Evolutionary conservation across 1,140 invertebrate genomes (phyloP).

Genomic region (Drosophila yakuba): DNA sequence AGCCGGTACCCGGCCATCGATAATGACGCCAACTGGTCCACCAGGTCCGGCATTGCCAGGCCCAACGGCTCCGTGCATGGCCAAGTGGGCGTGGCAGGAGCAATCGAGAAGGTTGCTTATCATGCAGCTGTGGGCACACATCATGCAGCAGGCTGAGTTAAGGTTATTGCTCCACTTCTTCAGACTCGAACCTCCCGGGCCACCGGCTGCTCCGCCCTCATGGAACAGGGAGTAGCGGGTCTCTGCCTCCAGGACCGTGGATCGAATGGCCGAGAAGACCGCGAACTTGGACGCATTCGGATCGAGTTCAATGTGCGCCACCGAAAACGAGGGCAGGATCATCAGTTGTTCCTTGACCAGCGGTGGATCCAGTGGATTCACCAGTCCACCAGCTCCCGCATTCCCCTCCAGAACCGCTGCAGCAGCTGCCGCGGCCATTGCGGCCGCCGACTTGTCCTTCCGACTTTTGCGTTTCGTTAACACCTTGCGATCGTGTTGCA

Average conservation of each 20-base stretch:
- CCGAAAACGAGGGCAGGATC: conserved; percentile 71
- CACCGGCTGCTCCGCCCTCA: conserved; percentile 33
- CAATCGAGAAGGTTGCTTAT: conserved; percentile 74
- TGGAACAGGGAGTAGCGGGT: conserved; percentile 79
- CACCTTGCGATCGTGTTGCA: conserved; percentile 76
- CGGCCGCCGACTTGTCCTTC: conserved; percentile 78
- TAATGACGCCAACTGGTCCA: conserved; percentile 8
- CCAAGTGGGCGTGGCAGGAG: conserved; percentile 67
- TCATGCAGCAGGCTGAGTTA: conserved; percentile 68
- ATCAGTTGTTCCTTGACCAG: conserved; percentile 75
- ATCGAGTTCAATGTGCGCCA: conserved; percentile 82
- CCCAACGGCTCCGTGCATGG: conserved; percentile 9
- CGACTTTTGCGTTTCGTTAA: conserved; percentile 79
- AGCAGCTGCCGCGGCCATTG: conserved; percentile 64
- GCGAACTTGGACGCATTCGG: conserved; percentile 84
- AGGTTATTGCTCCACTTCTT: conserved; percentile 59
- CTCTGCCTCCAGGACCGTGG: conserved; percentile 80
- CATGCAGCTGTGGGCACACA: conserved; percentile 75
- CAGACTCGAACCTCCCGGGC: conserved; percentile 10
- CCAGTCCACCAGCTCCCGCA: conserved; percentile 49
- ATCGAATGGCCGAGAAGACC: conserved; percentile 80
- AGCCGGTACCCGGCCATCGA: conserved; percentile 23
- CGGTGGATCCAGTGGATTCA: conserved; percentile 75
- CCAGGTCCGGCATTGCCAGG: conserved; percentile 13
- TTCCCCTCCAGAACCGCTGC: conserved; percentile 66